Evolutionary conservation across 2,888 invertebrate genomes (phyloP).

Genomic region (Escarpia spicata): DNA sequence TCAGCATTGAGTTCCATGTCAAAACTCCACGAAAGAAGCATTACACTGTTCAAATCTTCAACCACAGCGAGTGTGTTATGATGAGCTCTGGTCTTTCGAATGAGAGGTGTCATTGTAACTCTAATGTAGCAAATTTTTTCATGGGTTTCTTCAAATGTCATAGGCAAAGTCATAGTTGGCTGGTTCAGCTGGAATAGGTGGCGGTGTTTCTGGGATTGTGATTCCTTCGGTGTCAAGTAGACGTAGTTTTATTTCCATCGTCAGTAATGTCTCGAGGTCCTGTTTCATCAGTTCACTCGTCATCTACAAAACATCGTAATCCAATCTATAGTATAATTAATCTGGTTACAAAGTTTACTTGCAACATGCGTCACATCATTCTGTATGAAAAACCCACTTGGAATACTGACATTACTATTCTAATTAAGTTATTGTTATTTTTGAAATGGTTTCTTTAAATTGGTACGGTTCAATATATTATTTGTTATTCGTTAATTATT

Average conservation of each 20-base stretch:
- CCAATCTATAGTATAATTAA: background rate
- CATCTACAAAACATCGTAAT: slow-evolving; percentile 72
- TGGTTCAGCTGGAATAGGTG: slow-evolving; percentile 90
- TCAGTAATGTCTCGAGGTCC: slow-evolving; percentile 89
- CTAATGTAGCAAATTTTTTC: background rate
- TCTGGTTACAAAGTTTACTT: background rate
- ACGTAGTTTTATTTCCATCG: slow-evolving; percentile 95
- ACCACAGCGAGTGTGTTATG: background rate
- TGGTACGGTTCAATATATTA: too few relatives aligned
- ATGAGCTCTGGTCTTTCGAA: background rate
- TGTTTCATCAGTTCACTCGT: slow-evolving; percentile 85
- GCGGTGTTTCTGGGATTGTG: slow-evolving; percentile 91
- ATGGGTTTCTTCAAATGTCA: background rate
- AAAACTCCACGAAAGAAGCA: too few relatives aligned
- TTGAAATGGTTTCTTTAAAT: too few relatives aligned
- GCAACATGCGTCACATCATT: background rate
- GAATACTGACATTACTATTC: background rate
- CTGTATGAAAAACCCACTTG: background rate
- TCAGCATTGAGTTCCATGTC: background rate
- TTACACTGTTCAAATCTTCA: background rate
- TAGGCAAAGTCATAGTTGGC: slow-evolving; percentile 77
- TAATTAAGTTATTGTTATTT: background rate
- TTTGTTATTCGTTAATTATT: too few relatives aligned
- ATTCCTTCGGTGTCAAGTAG: slow-evolving; percentile 94
- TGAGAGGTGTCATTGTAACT: background rate